Evolutionary conservation across 2,113 vertebrate genomes (phyloP).

Genomic region (Ornithorhynchus anatinus): DNA sequence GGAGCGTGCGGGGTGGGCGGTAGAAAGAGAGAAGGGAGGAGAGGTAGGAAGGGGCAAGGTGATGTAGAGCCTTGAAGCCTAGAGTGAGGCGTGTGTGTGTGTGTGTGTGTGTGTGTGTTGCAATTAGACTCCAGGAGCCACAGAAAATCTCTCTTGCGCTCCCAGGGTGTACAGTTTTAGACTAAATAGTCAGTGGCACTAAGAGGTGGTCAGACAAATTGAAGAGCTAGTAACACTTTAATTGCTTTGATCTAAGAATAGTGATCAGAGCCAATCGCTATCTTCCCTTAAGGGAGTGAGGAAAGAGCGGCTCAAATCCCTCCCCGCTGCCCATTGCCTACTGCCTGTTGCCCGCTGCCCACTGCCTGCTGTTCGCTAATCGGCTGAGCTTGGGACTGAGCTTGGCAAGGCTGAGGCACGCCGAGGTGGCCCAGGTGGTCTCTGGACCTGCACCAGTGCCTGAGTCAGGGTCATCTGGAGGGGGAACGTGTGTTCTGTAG

Average conservation of each 20-base stretch:
- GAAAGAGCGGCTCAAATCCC: conserved; percentile 21
- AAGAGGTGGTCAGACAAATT: conserved; percentile 59
- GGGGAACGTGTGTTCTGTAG: no score
- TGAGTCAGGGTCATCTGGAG: no score
- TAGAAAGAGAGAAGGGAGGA: no score
- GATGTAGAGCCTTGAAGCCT: no score
- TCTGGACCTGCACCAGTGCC: no score
- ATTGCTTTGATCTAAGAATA: conserved; percentile 55
- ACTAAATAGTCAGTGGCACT: conserved; percentile 54
- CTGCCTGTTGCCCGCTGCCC: conserved; percentile 25
- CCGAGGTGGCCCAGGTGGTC: no score
- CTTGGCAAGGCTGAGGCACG: no score
- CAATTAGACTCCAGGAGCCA: background rate
- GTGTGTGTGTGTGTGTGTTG: background rate
- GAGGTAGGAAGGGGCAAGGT: no score
- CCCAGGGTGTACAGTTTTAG: conserved; percentile 20
- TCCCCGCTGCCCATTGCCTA: conserved; percentile 14
- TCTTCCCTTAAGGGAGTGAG: conserved; percentile 26
- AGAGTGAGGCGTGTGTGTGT: no score
- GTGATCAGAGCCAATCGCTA: conserved; percentile 27
- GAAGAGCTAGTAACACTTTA: conserved; percentile 54
- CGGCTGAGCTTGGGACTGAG: no score
- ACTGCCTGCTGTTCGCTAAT: no score
- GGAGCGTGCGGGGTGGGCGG: no score
- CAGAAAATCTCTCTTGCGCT: conserved; percentile 36